Conservation (phyloP, 2,888 invertebrate species). For the Ferdinandea cuprea region DNA sequence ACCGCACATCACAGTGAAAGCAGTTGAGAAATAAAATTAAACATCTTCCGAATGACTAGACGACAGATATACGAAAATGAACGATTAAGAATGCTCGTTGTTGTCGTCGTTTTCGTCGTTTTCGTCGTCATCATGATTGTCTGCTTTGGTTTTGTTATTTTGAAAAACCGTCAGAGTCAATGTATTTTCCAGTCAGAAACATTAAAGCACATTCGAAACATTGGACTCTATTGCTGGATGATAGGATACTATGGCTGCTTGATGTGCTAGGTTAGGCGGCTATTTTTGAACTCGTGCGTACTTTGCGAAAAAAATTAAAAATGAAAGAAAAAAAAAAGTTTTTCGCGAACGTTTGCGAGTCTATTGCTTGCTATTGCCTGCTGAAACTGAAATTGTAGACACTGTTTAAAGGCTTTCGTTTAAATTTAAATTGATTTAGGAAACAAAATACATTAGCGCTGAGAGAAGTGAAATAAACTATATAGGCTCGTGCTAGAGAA, state of each 20-base stretch:
- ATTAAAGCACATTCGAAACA: slow-evolving; percentile 60
- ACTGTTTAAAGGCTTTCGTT: slow-evolving; percentile 40
- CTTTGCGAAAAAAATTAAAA: slow-evolving; percentile 24
- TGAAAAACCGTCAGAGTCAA: slow-evolving; percentile 62
- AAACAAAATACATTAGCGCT: slow-evolving; percentile 31
- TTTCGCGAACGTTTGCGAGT: slow-evolving; percentile 42
- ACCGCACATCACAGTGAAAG: neutral
- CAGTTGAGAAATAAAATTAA: slow-evolving; percentile 45
- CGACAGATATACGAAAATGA: slow-evolving; percentile 68
- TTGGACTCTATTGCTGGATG: slow-evolving; percentile 62
- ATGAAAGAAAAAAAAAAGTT: neutral
- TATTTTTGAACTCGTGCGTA: slow-evolving; percentile 71
- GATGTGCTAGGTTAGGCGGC: slow-evolving; percentile 38
- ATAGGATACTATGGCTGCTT: slow-evolving; percentile 43
- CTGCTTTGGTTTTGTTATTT: slow-evolving; percentile 11
- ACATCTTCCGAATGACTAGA: slow-evolving; percentile 69
- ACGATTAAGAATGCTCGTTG: slow-evolving; percentile 50
- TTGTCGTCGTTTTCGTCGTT: slow-evolving; percentile 51
- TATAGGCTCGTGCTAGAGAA: neutral
- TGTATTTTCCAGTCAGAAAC: slow-evolving; percentile 70
- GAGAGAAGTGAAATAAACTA: slow-evolving; percentile 19
- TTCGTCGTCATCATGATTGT: slow-evolving; percentile 52
- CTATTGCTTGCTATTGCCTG: slow-evolving; percentile 37
- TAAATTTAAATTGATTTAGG: slow-evolving; percentile 48
- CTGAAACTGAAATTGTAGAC: slow-evolving; percentile 44